These are phyloP conservation scores for Apus apus DNA, from an alignment of 2,113 vertebrate genomes.

Conservation along the genomic window DNA sequence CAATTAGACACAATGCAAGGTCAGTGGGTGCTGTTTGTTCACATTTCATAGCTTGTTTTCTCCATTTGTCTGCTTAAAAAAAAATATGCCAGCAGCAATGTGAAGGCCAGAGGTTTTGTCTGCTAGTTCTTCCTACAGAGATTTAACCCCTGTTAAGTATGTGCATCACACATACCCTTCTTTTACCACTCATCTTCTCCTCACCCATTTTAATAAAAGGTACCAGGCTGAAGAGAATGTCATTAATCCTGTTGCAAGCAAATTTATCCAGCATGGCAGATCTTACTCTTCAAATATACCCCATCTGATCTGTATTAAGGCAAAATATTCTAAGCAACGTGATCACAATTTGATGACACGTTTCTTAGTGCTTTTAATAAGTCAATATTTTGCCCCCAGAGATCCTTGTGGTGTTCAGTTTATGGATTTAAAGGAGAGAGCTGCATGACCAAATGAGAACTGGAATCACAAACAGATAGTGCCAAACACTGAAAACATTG, in stretches of 20 bases:
- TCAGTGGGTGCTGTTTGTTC: neutral
- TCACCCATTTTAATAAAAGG: neutral
- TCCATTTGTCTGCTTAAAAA: neutral
- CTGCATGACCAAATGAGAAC: neutral
- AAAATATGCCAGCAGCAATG: neutral
- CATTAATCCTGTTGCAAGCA: neutral
- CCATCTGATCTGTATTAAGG: neutral
- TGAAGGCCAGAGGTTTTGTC: neutral
- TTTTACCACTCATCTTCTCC: neutral
- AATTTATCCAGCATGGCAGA: neutral
- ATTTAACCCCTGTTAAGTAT: neutral
- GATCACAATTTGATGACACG: neutral
- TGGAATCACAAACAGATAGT: neutral
- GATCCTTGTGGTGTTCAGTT: neutral
- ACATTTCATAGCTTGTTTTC: neutral
- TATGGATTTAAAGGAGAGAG: neutral
- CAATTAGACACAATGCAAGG: neutral
- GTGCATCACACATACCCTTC: neutral
- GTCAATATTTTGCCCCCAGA: neutral
- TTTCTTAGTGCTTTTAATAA: neutral
- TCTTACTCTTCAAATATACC: neutral
- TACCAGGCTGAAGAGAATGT: neutral
- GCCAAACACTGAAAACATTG: neutral
- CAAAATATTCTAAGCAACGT: neutral
- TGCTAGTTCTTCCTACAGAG: neutral